Base-by-base conservation (phyloP, 2,888 invertebrate genomes). In the Epistrophella euchroma region DNA sequence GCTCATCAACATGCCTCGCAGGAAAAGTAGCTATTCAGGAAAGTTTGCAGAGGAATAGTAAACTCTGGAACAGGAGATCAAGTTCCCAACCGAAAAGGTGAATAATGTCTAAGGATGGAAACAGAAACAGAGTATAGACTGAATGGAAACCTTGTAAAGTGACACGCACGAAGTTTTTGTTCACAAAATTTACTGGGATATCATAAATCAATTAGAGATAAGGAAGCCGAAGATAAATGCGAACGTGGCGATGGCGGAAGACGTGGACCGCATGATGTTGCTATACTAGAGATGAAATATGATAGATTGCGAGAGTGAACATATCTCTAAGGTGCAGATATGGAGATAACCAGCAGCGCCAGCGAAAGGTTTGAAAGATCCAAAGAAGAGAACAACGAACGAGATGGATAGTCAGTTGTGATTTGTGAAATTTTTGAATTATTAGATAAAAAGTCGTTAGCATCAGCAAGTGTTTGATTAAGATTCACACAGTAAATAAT, bases 181-280 rank as follows among this genome's bases (percentile, higher is more conserved):
- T 71, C 47, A 1, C 32, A 10, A 55, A 73, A 80, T 80, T 84
- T 75, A 80, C 84, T 72, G 47, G 37, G 76, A 76, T 72, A 52
- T 84, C 80, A 80, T 84, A 84, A 84, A 85, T 85, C 80, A 85
- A 85, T 85, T 85, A 80, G 80, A 80, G 75, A 85, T 85, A 80
- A 85, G 84, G 80, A 80, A 72, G 56, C 70, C 64, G 56, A 84
- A 79, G 84, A 79, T 74, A 70, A 79, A 79, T 79, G 83, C 52
- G 79, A 70, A 74, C 71, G 66, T 77, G 82, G 82, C 56, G 55
- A 56, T 56, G 71, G 71, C 70, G 74, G 56, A 74, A 74, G 56
- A 79, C 60, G 56, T 56, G 64, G 55, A 71, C 74, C 79, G 50
- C 56, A 64, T 70, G 70, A 62, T 74, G 70, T 62, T 64, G 45